These are phyloP conservation scores for Cephalopterus ornatus DNA, from an alignment of 2,113 vertebrate species.

Conservation along the genomic window DNA sequence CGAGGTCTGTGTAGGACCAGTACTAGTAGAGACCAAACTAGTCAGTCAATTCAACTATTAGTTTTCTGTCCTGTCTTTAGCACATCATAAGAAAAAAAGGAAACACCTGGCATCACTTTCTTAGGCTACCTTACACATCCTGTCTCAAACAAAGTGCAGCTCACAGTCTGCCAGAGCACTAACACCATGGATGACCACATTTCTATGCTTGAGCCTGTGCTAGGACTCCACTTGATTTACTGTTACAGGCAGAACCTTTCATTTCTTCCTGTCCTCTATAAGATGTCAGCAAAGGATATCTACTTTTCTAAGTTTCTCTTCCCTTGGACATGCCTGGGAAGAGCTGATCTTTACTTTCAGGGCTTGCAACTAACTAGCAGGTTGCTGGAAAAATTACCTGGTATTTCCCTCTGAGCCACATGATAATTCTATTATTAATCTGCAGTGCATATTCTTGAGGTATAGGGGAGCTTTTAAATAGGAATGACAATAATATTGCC, in stretches of 20 bases:
- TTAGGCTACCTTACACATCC: neutral
- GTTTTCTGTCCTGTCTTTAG: neutral
- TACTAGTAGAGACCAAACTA: neutral
- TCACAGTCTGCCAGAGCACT: neutral
- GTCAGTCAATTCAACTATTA: neutral
- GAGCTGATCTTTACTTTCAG: neutral
- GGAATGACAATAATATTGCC: neutral
- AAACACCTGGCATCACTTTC: neutral
- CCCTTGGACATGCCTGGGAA: neutral
- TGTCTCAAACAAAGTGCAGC: neutral
- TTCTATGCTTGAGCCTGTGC: neutral
- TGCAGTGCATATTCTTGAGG: neutral
- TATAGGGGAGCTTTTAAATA: neutral
- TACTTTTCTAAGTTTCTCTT: neutral
- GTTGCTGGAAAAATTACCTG: neutral
- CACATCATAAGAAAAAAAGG: neutral
- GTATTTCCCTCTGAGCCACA: neutral
- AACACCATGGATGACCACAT: neutral
- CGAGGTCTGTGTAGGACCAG: neutral
- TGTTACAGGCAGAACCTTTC: rapidly evolving
- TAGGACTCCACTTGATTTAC: neutral
- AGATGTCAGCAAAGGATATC: neutral
- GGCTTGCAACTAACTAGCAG: neutral
- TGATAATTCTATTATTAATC: neutral
- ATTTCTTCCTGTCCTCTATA: neutral